These are phyloP conservation scores for Actinostola sp. DNA, from an alignment of 92 coral and sea anemone species.

Conservation along the genomic window DNA sequence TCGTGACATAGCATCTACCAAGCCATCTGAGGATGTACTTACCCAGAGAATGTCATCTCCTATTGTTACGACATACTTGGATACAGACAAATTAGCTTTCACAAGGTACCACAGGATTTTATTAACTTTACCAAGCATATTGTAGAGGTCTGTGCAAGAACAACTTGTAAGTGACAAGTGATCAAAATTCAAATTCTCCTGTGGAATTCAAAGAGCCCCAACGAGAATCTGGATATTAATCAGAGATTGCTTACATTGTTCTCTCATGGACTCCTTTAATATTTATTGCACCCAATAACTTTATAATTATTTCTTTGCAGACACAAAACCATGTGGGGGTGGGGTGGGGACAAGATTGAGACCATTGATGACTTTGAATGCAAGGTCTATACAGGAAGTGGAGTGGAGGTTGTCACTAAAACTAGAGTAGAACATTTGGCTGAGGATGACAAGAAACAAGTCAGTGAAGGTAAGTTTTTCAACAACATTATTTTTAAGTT, in stretches of 20 bases:
- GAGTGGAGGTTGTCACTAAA: conserved; percentile 96
- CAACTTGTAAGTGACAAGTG: no score
- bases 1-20: conserved; percentile 63
- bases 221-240: no score
- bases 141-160: no score
- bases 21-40: conserved; percentile 76
- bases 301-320: conserved; percentile 34
- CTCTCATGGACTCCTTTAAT: neutral
- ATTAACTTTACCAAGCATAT: no score
- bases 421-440: conserved; percentile 96
- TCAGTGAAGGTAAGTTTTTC: conserved; percentile 51
- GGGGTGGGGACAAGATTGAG: conserved; percentile 98
- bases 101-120: conserved; percentile 60
- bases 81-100: conserved; percentile 93
- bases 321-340: conserved; percentile 99
- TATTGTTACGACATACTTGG: conserved; percentile 84
- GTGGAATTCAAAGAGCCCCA: neutral
- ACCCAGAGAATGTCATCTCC: conserved; percentile 87
- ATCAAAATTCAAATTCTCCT: neutral
- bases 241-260: no score
- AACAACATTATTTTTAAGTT: no score
- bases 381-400: conserved; percentile 89
- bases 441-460: conserved; percentile 86
- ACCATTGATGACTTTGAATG: conserved; percentile 81
- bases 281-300: neutral